These are phyloP conservation scores for Desoria tigrina DNA, from an alignment of 2,888 invertebrate species.

Conservation along the genomic window DNA sequence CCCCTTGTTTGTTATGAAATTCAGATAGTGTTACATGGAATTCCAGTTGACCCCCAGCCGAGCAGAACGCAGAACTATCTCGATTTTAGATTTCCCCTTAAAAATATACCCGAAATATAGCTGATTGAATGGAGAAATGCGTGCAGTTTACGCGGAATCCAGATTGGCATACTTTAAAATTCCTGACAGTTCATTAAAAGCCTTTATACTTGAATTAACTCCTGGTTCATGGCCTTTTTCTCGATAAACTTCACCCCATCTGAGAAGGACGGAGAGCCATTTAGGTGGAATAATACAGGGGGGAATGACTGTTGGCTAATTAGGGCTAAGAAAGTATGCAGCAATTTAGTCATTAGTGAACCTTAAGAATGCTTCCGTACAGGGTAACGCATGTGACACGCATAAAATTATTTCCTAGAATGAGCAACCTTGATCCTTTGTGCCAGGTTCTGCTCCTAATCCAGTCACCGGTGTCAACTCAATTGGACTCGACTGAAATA, in stretches of 20 bases:
- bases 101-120: background rate
- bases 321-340: constrained; percentile 2
- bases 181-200: constrained; percentile 11
- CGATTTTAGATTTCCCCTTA: background rate
- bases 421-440: background rate
- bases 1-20: no score
- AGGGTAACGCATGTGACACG: constrained; percentile 2
- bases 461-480: no score
- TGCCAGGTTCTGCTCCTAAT: background rate
- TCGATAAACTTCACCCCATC: no score
- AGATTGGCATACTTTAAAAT: constrained; percentile 7
- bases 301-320: constrained; percentile 5
- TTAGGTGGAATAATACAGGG: background rate
- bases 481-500: no score
- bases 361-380: background rate
- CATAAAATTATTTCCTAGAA: background rate
- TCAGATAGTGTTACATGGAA: no score
- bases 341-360: constrained; percentile 4
- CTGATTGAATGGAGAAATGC: constrained; percentile 8
- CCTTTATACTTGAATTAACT: background rate
- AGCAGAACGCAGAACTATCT: no score
- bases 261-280: no score
- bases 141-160: background rate
- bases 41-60: no score
- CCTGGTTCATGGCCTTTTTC: background rate